Evolutionary conservation across 2,797 vertebrate genomes (phyloP), one percentile per base, ranked within the genome.

Genomic region (Denticeps clupeoides): DNA sequence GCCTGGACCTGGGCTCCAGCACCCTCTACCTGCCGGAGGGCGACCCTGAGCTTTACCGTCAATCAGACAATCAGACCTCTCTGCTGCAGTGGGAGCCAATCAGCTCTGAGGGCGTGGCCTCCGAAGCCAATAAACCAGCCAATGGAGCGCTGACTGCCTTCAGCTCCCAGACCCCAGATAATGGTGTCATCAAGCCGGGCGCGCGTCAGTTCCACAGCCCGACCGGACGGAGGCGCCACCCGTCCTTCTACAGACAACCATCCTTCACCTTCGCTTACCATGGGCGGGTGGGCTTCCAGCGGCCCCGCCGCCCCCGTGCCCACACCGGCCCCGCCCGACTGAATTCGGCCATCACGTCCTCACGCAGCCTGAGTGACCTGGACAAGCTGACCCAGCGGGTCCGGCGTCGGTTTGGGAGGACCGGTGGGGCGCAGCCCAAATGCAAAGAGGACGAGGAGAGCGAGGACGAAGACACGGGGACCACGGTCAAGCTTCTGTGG

Each of bases 181-280:
- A 3, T 57, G 61, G 1, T 1, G 56, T 15, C 25, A 45, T 12
- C 64, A 68, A n/a, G 75, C 69, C 32, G 16, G 18, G 22, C 21
- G 9, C 1, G 0, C 42, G 47, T 41, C 24, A 52, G 63, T 35
- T 51, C 22, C 11, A 64, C 59, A 2, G 77, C 49, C 59, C 75
- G 0, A 76, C 53, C 21, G 53, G 82, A 63, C 70, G 84, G 4
- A 74, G 84, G 16, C 81, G 82, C 3, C 63, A 79, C 32, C 89
- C 89, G 59, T 76, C 78, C 62, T 97, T 95, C 73, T 93, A 91
- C 78, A 84, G 92, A 3, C 83, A 98, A 73, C 89, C 91, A 0
- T 93, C 94, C 1, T 90, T 92, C 65, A 97, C 93, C 12, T 97
- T 98, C 74, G 95, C 93, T 0, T 98, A 94, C 72, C 90, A 92